Base-by-base conservation (phyloP, 2,797 vertebrate species). In the Philypnodon macrostomus region DNA sequence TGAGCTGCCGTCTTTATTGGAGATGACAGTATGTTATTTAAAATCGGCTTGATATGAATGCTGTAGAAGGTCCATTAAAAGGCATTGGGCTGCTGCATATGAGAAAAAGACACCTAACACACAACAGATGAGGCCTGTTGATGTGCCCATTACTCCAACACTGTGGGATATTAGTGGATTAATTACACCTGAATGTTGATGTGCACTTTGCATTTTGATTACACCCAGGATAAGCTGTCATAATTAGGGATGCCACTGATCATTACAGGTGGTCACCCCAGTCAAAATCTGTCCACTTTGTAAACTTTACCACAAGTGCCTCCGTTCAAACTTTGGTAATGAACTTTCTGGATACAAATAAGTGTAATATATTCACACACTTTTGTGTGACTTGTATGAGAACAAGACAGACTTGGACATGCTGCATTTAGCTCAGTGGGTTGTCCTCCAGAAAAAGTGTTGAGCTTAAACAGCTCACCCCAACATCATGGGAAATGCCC, bases 21-120 rank as follows among this genome's bases (percentile, higher is more conserved):
- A 88, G 72, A 87, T 84, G 87, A 87, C 87, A 86, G 87, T 69
- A 67, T 77, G 85, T 87, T 87, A 18, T 89, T 90, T 88, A 77
- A 84, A 89, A 89, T 87, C 84, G 86, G 85, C 88, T 89, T 80
- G 79, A 80, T 85, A 79, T 80, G 77, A 85, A 81, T 62, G 58
- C 73, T 66, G 80, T 85, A 76, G 85, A 87, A 87, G 83, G 84
- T 69, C 84, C 88, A 85, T 88, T 87, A 86, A 33, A 79, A 77
- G 70, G 61, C 70, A 76, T 88, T 79, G 47, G 5, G 49, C 16
- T 6, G 60, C 58, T 62, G 64, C 67, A 23, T 64, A 67, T 72
- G 55, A 64, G 66, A 71, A 51, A n/a, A 47, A 84, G 63, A 70
- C 67, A 73, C 66, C 60, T 37, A 37, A 62, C 65, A 80, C 75